Evolutionary conservation across 2,888 invertebrate species (phyloP), one percentile per base, ranked within the genome.

Genomic region (Noctua fimbriata): DNA sequence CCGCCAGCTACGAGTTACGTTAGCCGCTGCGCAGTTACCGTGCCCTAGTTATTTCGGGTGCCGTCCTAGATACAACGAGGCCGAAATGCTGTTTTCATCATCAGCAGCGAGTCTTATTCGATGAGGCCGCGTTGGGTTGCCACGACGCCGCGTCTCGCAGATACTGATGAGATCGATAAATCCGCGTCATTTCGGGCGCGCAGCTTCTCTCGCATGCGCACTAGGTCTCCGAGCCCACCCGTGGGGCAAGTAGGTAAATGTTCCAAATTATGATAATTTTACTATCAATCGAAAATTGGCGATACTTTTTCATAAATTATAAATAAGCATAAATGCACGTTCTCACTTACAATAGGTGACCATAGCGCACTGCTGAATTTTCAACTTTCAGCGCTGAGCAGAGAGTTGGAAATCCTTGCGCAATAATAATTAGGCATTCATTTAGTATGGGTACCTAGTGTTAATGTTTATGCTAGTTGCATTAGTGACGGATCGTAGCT

Each of bases 1-100:
- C 85, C 89, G 91, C 91, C 90, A 92, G 91, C 93, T 92, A 92
- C 90, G 93, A 85, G 92, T 94, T 94, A 94, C 93, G 94, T 92
- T 94, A 94, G 94, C 94, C 93, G 88, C 94, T 95, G 95, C 95
- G 96, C 95, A 94, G 94, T 95, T 94, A 95, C 95, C 93, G 94
- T 95, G 96, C 92, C 96, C 96, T 95, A 96, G 96, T 96, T 96
- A 96, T 96, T 96, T 96, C 91, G 95, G 96, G 94, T 95, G 93
- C 93, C 93, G 96, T 94, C 95, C 96, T 96, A 96, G 94, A 95
- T 96, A 89, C 89, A 94, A 94, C 96, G 95, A 96, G 95, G 96
- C 93, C 96, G 92, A 92, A 94, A 93, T 93, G 94, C 92, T 92
- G 95, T 96, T 95, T 95, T 95, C 95, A 96, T 95, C 95, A 95